Conservation (phyloP, 2,113 vertebrate genomes). For the Meleagris gallopavo region DNA sequence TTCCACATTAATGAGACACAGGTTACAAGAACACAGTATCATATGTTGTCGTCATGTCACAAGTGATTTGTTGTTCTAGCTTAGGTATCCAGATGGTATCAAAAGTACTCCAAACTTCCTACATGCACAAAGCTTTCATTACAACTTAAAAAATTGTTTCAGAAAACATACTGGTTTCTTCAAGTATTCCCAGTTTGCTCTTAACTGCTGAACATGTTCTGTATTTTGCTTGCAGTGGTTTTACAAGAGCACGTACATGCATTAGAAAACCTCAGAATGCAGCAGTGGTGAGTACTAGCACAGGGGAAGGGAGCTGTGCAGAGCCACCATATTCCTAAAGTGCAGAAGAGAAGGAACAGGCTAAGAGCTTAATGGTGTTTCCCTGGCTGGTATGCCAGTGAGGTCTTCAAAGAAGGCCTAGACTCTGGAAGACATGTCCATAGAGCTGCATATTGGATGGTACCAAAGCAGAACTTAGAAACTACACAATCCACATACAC, state of each 20-base stretch:
- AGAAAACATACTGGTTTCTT: not conserved
- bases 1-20: conserved; percentile 51
- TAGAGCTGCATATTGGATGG: not conserved
- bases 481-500: not conserved
- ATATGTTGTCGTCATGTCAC: conserved; percentile 25
- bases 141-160: conserved; percentile 41
- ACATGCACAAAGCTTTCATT: conserved; percentile 33
- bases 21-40: conserved; percentile 46
- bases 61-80: conserved; percentile 58
- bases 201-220: not conserved
- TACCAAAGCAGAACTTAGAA: not conserved
- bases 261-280: not conserved
- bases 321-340: not conserved
- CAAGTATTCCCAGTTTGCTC: not conserved
- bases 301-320: not conserved
- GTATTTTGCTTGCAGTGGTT: not conserved
- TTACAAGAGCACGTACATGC: not conserved
- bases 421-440: not conserved
- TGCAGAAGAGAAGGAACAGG: fast-evolving
- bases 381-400: not conserved
- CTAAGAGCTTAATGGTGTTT: not conserved
- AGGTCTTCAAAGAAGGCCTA: not conserved
- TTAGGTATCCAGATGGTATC: conserved; percentile 60
- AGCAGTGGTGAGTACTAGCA: not conserved
- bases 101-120: conserved; percentile 49